Base-by-base conservation (phyloP, 2,888 invertebrate species). In the Dolichomitus sp. region DNA sequence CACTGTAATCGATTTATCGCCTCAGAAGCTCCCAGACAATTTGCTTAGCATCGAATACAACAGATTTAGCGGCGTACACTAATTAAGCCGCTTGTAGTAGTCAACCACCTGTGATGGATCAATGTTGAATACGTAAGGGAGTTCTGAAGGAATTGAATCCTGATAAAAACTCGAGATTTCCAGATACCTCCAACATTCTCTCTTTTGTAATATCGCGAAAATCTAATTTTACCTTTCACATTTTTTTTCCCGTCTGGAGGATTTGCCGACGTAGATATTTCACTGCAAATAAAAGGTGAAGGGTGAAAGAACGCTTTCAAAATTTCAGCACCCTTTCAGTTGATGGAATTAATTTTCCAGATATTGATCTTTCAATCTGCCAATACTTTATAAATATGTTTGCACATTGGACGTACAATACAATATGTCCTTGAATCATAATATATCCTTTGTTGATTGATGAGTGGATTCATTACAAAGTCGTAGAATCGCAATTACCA, bases 51-150 rank as follows among this genome's bases (percentile, higher is more conserved):
- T 42, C n/a, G 27, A 33, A n/a, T 6, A 17, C 9, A 27, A 6
- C 42, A 17, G 40, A 63, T 17, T 40, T 11, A 4, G 4, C n/a
- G 37, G 19, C 23, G 19, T 7, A 5, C 57, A 42, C 0, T 5
- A 54, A 70, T 65, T 75, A 72, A 75, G 65, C 79, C 72, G 70
- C 75, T 79, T 79, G 78, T 79, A 74, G 65, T 54, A 79, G 74
- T 75, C 61, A 61, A 59, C 59, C 61, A 66, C 52, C 61, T 45
- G 79, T 59, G 70, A 82, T 82, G 65, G 75, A 82, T 82, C 82
- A 79, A 70, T 52, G 73, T 75, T 75, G 37, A 61, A 68, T 23
- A 11, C 27, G 12, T 27, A 14, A 54, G n/a, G 27, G 12, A 12
- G 12, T 52, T 23, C 23, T 11, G 23, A 54, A 54, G 5, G 27